Base-by-base conservation (phyloP, 2,797 vertebrate genomes). In the Malacoraja senta region DNA sequence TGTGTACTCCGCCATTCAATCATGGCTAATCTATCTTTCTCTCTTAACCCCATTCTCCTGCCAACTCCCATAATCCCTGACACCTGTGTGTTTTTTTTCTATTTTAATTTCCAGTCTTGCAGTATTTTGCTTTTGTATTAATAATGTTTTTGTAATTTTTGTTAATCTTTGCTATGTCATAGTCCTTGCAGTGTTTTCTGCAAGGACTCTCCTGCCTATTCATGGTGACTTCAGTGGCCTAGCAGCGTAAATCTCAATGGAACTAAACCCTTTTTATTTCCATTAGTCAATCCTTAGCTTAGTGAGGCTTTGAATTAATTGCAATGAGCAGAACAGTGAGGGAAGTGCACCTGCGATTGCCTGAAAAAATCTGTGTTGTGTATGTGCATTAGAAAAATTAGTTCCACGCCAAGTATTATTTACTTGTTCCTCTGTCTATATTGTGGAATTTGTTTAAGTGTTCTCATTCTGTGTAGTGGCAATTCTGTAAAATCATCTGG, bases 261-360 rank as follows among this genome's bases (percentile, higher is more conserved):
- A 61, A n/a, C 61, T 84, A 13, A 26, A 15, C 26, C 8, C 12
- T 29, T n/a, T 80, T n/a, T 84, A 84, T 84, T n/a, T 84, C 81
- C 81, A 84, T 53, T 61, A 61, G 1, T 61, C 29, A 61, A 26
- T 61, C 24, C 24, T 29, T 53, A 84, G 53, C 10, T 61, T 84
- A 63, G 53, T n/a, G 53, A 63, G 29, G 53, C 53, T 61, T 84
- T 84, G 26, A 84, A 84, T 84, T 88, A 68, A 68, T 88, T 88
- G 61, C 8, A 88, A 35, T 35, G 61, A 8, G 35, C 84, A 65
- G 61, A 68, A 88, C n/a, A 35, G 19, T 68, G 21, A 88, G 84
- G n/a, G 81, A 6, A 21, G 17, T 35, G 61, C 63, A 68, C 13
- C 17, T 35, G 8, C 24, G n/a, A 88, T 88, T 68, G 32, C 63